Conservation (phyloP, 2,888 invertebrate species). For the Chalcosyrphus nemorum region DNA sequence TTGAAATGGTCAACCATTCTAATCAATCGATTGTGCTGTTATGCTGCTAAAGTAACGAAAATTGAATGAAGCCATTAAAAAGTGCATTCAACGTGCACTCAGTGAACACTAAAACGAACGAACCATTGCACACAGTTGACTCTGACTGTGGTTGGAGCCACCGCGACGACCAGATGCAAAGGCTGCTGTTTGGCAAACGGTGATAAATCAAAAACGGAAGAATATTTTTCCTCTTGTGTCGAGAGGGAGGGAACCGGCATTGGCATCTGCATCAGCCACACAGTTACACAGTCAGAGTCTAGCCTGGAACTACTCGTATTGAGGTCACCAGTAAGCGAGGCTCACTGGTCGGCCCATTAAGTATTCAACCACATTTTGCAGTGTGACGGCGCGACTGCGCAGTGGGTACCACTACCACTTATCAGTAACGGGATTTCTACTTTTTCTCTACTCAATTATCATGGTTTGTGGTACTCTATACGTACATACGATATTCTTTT, state of each 20-base stretch:
- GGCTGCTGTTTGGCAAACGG: slow-evolving; percentile 39
- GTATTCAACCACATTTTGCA: slow-evolving; percentile 59
- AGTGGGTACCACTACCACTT: slow-evolving; percentile 59
- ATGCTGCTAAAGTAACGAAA: slow-evolving; percentile 52
- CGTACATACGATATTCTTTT: slow-evolving; percentile 32
- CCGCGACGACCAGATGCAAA: slow-evolving; percentile 40
- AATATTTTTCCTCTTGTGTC: slow-evolving; percentile 65
- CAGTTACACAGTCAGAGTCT: slow-evolving; percentile 50
- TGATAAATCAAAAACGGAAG: slow-evolving; percentile 72
- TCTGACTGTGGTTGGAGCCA: not conserved
- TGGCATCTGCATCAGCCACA: slow-evolving; percentile 10
- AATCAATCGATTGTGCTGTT: slow-evolving; percentile 66
- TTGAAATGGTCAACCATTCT: slow-evolving; percentile 55
- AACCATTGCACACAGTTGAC: slow-evolving; percentile 29
- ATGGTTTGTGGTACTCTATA: slow-evolving; percentile 65
- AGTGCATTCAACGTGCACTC: slow-evolving; percentile 60
- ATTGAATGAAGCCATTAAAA: slow-evolving; percentile 73
- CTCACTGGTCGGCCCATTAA: slow-evolving; percentile 52
- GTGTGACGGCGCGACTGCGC: slow-evolving; percentile 7
- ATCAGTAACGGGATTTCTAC: slow-evolving; percentile 67
- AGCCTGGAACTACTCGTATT: slow-evolving; percentile 50
- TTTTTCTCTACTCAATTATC: slow-evolving; percentile 66
- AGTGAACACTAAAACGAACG: slow-evolving; percentile 45
- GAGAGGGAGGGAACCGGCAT: slow-evolving; percentile 43
- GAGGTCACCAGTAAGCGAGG: slow-evolving; percentile 57